Evolutionary conservation across 2,113 vertebrate genomes (phyloP).

Genomic region (Uropsilus gracilis): DNA sequence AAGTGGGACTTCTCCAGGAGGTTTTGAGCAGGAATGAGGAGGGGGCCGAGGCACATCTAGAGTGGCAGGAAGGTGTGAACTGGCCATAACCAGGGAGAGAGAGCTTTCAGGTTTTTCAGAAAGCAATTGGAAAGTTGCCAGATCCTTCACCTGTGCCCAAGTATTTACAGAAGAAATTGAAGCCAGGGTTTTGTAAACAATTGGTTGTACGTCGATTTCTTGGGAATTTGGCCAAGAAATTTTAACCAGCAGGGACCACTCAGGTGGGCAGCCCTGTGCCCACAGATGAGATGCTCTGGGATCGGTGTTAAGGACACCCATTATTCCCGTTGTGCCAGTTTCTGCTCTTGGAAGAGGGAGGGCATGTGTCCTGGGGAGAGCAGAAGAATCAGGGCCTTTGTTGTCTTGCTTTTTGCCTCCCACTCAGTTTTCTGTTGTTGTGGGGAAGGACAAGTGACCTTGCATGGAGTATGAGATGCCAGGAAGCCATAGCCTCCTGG

Average conservation of each 20-base stretch:
- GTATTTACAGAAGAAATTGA: slow-evolving; percentile 40
- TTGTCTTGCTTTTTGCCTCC: background rate
- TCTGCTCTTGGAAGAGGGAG: background rate
- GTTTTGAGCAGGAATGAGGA: background rate
- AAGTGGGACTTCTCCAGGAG: background rate
- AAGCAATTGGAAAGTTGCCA: background rate
- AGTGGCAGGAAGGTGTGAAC: background rate
- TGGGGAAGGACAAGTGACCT: background rate
- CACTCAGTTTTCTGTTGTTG: background rate
- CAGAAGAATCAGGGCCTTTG: background rate
- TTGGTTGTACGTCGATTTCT: background rate
- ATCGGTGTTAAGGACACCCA: background rate
- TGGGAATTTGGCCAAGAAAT: background rate
- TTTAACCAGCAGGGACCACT: background rate
- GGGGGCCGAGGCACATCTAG: background rate
- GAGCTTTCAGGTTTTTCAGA: slow-evolving; percentile 18
- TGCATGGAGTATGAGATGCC: background rate
- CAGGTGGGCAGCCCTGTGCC: background rate
- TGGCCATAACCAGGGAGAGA: background rate
- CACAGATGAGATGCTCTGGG: background rate
- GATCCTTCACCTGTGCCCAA: background rate
- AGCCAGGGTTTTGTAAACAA: slow-evolving; percentile 19
- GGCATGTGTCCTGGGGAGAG: background rate
- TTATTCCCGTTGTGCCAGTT: background rate
- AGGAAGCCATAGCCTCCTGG: background rate